A percentile compares a stretch with the other conserved stretches of the same genome.
Evolutionary conservation across 2,113 vertebrate genomes (phyloP).

Genomic region (Phalacrocorax brasilianus): DNA sequence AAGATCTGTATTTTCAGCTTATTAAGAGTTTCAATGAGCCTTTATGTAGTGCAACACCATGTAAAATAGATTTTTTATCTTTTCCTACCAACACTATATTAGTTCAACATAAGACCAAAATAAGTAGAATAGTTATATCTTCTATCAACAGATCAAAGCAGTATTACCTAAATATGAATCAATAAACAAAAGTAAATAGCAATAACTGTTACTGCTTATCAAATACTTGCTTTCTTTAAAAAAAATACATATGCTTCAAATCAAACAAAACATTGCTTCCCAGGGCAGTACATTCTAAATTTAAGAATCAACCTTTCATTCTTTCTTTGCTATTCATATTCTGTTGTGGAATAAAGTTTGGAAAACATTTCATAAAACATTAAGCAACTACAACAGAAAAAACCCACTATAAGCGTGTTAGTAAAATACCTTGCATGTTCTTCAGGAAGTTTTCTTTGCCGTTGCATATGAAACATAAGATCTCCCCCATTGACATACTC

Average conservation of each 20-base stretch:
- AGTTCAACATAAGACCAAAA: not conserved
- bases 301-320: not conserved
- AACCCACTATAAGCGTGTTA: accelerated
- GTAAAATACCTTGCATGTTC: conserved; percentile 89
- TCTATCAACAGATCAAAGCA: not conserved
- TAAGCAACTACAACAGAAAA: not conserved
- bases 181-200: not conserved
- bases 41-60: not conserved
- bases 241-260: not conserved
- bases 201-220: not conserved
- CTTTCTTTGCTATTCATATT: no score
- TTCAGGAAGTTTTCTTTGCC: conserved; percentile 95
- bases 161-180: not conserved
- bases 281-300: not conserved
- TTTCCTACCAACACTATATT: not conserved
- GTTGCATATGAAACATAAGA: conserved; percentile 99
- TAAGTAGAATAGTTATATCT: not conserved
- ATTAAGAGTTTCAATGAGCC: not conserved
- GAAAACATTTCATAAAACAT: not conserved
- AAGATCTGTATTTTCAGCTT: not conserved
- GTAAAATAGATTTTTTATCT: not conserved
- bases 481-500: conserved; percentile 97
- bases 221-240: not conserved
- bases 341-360: not conserved
- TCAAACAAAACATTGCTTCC: not conserved